Conservation (phyloP, 1,140 invertebrate genomes). For the Geopemphigus sp. region DNA sequence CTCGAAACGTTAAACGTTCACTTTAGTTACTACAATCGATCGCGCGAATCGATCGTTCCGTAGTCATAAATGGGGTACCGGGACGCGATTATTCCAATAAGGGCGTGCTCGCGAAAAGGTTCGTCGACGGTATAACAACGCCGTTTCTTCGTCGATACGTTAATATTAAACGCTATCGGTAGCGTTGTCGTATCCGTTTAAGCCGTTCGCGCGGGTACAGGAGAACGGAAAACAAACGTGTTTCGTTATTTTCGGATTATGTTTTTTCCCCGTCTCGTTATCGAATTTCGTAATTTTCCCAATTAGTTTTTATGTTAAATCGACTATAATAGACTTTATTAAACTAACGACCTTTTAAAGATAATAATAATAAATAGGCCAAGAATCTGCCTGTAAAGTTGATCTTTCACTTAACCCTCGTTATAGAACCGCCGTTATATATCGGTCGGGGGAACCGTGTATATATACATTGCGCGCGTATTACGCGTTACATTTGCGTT, state of each 20-base stretch:
- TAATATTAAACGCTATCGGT: no score
- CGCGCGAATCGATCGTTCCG: neutral
- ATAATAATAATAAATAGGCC: neutral
- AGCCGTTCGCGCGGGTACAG: no score
- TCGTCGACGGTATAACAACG: no score
- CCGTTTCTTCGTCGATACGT: no score
- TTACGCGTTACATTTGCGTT: constrained; percentile 10
- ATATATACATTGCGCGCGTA: constrained; percentile 1
- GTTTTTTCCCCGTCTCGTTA: neutral
- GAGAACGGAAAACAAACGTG: no score
- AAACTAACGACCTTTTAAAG: neutral
- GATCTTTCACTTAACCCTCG: constrained; percentile 49
- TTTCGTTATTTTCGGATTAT: no score
- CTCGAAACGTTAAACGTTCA: no score
- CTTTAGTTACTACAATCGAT: neutral
- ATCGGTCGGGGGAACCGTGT: neutral
- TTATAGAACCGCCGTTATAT: constrained; percentile 14
- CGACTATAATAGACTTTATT: neutral
- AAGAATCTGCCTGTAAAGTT: constrained; percentile 20
- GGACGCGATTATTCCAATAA: no score
- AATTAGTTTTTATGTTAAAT: neutral
- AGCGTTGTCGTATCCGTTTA: no score
- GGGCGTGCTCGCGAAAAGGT: no score
- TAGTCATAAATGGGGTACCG: neutral
- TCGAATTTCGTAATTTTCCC: neutral